A percentile compares a stretch with the other conserved stretches of the same genome.
Conservation (phyloP, 2,888 invertebrate species). For the Hydroisotoma schaefferi region DNA sequence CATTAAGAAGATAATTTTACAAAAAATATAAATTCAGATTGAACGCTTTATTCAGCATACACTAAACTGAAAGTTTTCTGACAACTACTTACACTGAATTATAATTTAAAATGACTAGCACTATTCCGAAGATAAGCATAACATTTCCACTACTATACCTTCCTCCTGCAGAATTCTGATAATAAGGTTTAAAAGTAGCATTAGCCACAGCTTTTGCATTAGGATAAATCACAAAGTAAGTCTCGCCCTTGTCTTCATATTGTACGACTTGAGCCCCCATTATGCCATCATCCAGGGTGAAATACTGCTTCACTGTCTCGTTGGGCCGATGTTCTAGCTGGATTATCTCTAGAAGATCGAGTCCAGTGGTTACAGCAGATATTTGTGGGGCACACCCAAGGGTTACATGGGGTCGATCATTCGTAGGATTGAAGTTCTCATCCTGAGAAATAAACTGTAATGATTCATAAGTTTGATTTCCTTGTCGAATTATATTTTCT, state of each 20-base stretch:
- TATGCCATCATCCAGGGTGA: not conserved
- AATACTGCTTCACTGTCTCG: not conserved
- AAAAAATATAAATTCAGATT: no score
- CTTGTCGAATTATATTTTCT: not conserved
- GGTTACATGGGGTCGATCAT: slow-evolving; percentile 46
- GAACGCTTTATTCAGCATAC: no score
- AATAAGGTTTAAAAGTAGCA: slow-evolving; percentile 23
- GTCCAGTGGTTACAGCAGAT: slow-evolving; percentile 45
- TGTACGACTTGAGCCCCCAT: slow-evolving; percentile 4
- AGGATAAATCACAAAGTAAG: slow-evolving; percentile 30
- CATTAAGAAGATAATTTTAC: no score
- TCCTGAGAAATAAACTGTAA: slow-evolving; percentile 4
- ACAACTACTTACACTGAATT: no score
- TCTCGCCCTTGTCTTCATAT: slow-evolving; percentile 10
- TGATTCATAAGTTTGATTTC: not conserved
- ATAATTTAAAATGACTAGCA: no score
- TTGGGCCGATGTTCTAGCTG: slow-evolving; percentile 25
- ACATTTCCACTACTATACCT: no score
- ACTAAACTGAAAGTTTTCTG: no score
- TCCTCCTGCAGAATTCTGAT: not conserved
- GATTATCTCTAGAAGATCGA: slow-evolving; percentile 41
- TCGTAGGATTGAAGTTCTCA: slow-evolving; percentile 31
- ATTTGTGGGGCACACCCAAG: slow-evolving; percentile 46
- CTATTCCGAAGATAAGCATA: no score
- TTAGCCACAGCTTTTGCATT: slow-evolving; percentile 15